Percentiles rank a stretch among this genome's conserved stretches.
Conservation (phyloP, 1,140 invertebrate genomes). For the Eurosta solidaginis region DNA sequence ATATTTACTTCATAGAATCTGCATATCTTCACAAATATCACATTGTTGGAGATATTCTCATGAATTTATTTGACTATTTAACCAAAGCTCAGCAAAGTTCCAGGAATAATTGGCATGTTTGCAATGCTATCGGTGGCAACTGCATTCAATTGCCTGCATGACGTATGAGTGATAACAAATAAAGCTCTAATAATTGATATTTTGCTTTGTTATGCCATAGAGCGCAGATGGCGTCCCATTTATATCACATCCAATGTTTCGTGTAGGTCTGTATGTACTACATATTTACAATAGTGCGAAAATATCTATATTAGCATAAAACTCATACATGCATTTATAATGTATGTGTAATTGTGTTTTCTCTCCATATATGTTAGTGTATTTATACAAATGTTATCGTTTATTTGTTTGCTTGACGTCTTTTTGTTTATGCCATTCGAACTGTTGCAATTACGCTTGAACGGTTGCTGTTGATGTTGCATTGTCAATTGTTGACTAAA, state of each 20-base stretch:
- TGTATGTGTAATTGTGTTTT: too few relatives aligned
- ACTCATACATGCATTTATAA: background rate
- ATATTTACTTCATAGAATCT: too few relatives aligned
- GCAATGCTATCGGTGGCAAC: background rate
- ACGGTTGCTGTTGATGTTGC: background rate
- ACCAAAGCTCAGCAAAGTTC: background rate
- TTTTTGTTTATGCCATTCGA: background rate
- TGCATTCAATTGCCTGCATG: background rate
- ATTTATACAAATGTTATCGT: background rate
- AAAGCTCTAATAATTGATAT: constrained; percentile 14
- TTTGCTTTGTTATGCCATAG: constrained; percentile 1
- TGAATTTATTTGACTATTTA: background rate
- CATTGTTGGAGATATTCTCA: too few relatives aligned
- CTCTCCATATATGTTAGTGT: background rate
- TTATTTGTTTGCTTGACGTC: background rate
- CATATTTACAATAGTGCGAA: background rate
- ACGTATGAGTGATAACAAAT: constrained; percentile 25
- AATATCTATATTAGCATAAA: background rate
- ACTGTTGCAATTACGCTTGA: background rate
- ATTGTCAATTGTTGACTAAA: constrained; percentile 23
- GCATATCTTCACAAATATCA: too few relatives aligned
- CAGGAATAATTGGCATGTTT: background rate
- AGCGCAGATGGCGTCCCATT: background rate
- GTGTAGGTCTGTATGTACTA: background rate
- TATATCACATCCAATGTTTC: background rate